Base-by-base conservation (phyloP, 2,797 vertebrate species). In the Myripristis jacobus region DNA sequence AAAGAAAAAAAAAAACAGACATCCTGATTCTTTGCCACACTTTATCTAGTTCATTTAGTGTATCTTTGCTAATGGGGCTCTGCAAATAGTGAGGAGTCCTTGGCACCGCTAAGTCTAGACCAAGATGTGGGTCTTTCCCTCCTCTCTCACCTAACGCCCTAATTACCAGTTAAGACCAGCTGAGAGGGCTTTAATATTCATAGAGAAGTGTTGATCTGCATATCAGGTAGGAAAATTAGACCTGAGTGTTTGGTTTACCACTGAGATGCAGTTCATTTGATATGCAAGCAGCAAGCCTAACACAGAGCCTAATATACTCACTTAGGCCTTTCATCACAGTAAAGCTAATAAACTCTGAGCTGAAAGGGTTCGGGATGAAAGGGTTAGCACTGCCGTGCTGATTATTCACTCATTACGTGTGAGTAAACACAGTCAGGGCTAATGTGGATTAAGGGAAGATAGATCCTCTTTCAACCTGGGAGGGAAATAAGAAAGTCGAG, bases 71-170 rank as follows among this genome's bases (percentile, higher is more conserved):
- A 91, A 91, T 84, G 79, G 50, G 69, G 19, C 75, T 79, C 65
- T 53, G 84, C 87, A 88, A 90, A 89, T 84, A 90, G 64, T 48
- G 48, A 68, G 53, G 74, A 59, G 62, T 72, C 80, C 65, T 57
- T 89, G 85, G 90, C 92, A 86, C 92, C 92, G 43, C 81, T 68
- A 29, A 87, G 93, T 94, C 94, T 94, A 93, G 93, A 93, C 93
- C 81, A 62, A 63, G 54, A 81, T 56, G 52, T 18, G 22, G 60
- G 67, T 55, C 63, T 63, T 65, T 31, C 68, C 47, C 50, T 54
- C 41, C 64, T 43, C 57, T 83, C 88, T 84, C 89, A 89, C 89
- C 84, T 80, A 50, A 47, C 60, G 62, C 81, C 73, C 79, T 85
- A 84, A 87, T 90, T 79, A 84, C 63, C 77, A 79, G 67, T 79